Conservation (phyloP, 2,113 vertebrate species). For the Protobothrops mucrosquamatus region DNA sequence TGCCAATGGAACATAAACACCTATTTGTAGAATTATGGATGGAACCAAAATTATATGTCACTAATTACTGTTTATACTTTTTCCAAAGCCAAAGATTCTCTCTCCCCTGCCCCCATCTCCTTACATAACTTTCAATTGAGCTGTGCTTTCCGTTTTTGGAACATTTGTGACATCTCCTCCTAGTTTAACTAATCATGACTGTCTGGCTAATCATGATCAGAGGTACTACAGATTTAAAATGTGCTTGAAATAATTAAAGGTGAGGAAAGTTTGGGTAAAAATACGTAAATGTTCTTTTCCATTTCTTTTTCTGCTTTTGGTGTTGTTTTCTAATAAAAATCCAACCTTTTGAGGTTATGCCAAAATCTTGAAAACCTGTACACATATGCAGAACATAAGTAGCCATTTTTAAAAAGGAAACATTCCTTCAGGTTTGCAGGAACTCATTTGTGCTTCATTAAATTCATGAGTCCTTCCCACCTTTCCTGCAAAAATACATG, state of each 20-base stretch:
- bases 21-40: not conserved
- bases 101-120: not conserved
- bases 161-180: not conserved
- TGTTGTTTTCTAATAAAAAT: not conserved
- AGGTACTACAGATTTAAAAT: too few relatives aligned
- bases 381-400: not conserved
- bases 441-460: not conserved
- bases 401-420: not conserved
- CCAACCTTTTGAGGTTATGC: not conserved
- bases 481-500: not conserved
- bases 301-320: not conserved
- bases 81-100: not conserved
- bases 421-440: not conserved
- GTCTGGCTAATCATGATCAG: not conserved
- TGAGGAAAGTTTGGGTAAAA: not conserved
- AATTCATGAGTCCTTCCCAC: not conserved
- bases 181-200: not conserved
- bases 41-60: not conserved
- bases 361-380: not conserved
- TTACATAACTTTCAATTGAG: not conserved
- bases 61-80: not conserved
- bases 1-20: not conserved
- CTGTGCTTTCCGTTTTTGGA: not conserved
- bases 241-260: not conserved
- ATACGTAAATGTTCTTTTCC: not conserved